Evolutionary conservation across 2,797 vertebrate genomes (phyloP), one percentile per base, ranked within the genome.

Genomic region (Aplochiton taeniatus): DNA sequence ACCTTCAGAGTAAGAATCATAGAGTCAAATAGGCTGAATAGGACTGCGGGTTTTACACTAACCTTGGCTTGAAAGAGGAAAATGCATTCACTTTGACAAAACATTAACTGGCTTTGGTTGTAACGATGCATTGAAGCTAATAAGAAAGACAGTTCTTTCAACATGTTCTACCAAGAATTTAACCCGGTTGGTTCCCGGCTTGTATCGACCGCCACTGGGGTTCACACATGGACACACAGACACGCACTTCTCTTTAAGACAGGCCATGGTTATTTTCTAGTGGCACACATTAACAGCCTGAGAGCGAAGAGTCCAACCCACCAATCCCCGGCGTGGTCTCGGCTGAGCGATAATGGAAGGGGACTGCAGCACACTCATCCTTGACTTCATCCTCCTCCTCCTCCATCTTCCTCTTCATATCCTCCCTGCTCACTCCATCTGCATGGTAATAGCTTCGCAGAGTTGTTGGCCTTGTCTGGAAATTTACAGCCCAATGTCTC

Each of bases 381-480:
- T 85, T 88, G 86, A 85, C 77, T 86, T 44, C 61, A 18, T 52
- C 47, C 47, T 31, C 67, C 17, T 58, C 54, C 68, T 70, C 64
- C 63, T 74, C 68, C 69, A 69, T 68, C 73, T 58, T 67, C 69
- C 63, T 13, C 42, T 41, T 20, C 6, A 31, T 8, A 7, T 45
- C n/a, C 58, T 70, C 70, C 65, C 61, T 56, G 52, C 66, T 74
- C 52, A 9, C 11, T 44, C 63, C 14, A 71, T 65, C 68, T 51
- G 13, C 41, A 65, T 83, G 84, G 83, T 63, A 84, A 82, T 68
- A 70, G 67, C 70, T 44, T 49, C 71, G 63, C 72, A 70, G 72
- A 75, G 73, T 78, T 54, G 67, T 58, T 59, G 82, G 82, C 83
- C 84, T 88, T 86, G 87, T 60, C 76, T 57, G 18, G 41, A 59